phyloP scores from a whole-genome alignment of 2,113 vertebrate species.

The Oryctolagus cuniculus region DNA sequence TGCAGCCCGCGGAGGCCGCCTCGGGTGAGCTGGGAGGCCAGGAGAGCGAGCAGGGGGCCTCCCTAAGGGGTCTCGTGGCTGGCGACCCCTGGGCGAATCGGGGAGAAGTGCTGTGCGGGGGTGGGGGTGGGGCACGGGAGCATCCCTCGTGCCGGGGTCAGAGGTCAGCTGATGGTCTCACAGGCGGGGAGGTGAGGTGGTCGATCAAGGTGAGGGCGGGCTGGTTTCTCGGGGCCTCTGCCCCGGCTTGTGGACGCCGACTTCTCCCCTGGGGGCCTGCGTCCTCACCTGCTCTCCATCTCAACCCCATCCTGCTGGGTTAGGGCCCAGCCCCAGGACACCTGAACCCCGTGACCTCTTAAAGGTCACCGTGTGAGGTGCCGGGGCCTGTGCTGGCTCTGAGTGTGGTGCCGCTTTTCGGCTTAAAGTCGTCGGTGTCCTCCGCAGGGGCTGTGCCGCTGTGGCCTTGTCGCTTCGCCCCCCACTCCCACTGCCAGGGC shows the following conservation, averaged over 20 bases:
- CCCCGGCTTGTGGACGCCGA: fast-evolving
- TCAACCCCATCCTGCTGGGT: neutral
- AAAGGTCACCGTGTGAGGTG: neutral
- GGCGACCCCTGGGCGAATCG: fast-evolving
- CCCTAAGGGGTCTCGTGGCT: too few relatives aligned
- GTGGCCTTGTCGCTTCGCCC: neutral
- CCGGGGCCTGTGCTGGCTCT: neutral
- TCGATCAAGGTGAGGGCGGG: neutral
- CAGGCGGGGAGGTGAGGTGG: neutral
- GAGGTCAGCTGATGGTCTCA: too few relatives aligned
- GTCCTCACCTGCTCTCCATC: neutral
- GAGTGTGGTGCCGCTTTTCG: neutral
- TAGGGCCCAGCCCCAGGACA: neutral
- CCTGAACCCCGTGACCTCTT: neutral
- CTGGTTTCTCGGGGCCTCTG: neutral
- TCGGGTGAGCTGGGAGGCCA: neutral
- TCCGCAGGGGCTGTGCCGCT: neutral
- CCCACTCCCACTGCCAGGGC: neutral
- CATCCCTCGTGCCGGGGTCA: too few relatives aligned
- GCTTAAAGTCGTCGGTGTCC: neutral
- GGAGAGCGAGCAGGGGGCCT: neutral
- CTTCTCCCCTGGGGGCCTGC: neutral
- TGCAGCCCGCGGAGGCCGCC: fast-evolving
- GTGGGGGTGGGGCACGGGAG: neutral
- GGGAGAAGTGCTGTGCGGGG: neutral